Conservation (phyloP, 2,113 vertebrate species). For the Poeciliopsis prolifica region DNA sequence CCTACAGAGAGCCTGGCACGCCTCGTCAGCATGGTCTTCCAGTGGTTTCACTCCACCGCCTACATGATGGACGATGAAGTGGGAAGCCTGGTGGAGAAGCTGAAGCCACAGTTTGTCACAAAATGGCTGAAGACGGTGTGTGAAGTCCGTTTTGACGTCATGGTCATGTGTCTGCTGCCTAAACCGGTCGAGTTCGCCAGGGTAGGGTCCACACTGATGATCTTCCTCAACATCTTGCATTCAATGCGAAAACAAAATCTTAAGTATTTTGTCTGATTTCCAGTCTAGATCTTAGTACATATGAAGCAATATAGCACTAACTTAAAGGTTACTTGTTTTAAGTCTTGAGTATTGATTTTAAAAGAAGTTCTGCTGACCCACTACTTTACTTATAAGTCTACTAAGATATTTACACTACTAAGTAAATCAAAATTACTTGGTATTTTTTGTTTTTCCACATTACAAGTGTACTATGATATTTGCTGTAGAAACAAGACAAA, state of each 20-base stretch:
- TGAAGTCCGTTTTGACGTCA: constrained; percentile 97
- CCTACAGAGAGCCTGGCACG: constrained; percentile 96
- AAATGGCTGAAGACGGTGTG: constrained; percentile 99
- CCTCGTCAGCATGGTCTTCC: constrained; percentile 98
- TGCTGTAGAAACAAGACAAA: too few species aligned
- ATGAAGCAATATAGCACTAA: too few species aligned
- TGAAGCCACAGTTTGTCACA: constrained; percentile 99
- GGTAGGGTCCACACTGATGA: constrained; percentile 79
- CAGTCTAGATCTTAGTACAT: too few species aligned
- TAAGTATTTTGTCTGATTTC: too few species aligned
- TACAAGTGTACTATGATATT: too few species aligned
- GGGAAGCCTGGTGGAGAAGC: constrained; percentile 96
- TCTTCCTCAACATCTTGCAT: background rate
- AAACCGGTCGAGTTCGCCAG: constrained; percentile 98
- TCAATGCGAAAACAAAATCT: background rate
- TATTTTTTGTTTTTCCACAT: too few species aligned
- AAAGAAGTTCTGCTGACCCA: too few species aligned
- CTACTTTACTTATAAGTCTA: too few species aligned
- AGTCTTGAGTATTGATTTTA: too few species aligned
- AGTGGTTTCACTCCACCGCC: constrained; percentile 99
- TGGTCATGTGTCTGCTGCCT: constrained; percentile 99
- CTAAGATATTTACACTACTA: too few species aligned
- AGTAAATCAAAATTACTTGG: too few species aligned
- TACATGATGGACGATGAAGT: constrained; percentile 99
- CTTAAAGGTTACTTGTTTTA: too few species aligned